A percentile compares a stretch with the other conserved stretches of the same genome.
These are phyloP conservation scores for Meghimatium bilineatum DNA, from an alignment of 2,888 invertebrate species.

Conservation along the genomic window DNA sequence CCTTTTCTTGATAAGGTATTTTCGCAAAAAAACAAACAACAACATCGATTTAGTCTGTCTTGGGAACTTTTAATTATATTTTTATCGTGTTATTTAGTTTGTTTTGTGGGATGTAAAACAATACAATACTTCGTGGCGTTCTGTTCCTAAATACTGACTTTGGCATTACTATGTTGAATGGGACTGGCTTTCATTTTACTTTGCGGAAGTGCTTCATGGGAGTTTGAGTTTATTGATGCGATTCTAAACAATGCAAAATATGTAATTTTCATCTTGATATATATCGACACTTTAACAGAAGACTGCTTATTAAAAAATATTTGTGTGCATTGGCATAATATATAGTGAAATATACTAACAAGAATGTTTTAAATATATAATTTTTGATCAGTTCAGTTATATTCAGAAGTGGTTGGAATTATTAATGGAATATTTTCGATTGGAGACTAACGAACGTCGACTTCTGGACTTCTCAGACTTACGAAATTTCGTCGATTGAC, in stretches of 20 bases:
- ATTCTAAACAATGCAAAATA: conserved; percentile 28
- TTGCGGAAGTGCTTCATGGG: conserved; percentile 42
- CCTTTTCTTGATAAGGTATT: no score
- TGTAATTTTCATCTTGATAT: background rate
- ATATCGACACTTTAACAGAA: background rate
- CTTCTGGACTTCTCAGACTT: background rate
- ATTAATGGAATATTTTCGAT: no score
- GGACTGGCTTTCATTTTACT: background rate
- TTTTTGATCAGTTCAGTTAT: background rate
- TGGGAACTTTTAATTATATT: no score
- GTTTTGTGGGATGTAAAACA: no score
- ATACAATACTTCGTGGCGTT: background rate
- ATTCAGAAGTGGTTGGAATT: background rate
- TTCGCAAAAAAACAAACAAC: no score
- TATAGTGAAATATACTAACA: background rate
- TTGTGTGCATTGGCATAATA: background rate
- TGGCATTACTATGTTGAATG: background rate
- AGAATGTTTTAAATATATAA: background rate
- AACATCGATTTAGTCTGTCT: no score
- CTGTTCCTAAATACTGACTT: background rate
- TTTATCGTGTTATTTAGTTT: no score
- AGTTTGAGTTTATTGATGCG: conserved; percentile 16
- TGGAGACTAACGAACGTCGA: background rate
- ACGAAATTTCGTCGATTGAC: background rate
- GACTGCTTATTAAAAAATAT: background rate